phyloP scores from a whole-genome alignment of 2,797 vertebrate species.

The Mionectes olivaceus region DNA sequence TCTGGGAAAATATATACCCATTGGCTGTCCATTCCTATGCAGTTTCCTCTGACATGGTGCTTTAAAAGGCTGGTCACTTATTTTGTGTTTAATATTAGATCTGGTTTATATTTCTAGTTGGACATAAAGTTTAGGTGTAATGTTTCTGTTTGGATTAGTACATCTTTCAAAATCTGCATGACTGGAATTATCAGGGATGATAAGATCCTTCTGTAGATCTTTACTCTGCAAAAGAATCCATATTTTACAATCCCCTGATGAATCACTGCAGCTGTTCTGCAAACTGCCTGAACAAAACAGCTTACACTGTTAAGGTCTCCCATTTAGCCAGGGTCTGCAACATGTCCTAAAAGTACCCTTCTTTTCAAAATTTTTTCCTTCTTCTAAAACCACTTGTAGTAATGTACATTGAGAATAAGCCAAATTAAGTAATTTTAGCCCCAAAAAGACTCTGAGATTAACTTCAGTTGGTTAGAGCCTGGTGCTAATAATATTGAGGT shows the following conservation, averaged over 20 bases:
- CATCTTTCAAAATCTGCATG: not conserved
- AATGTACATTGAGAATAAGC: not conserved
- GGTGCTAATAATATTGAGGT: not conserved
- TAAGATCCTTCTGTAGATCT: not conserved
- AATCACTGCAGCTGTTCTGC: not conserved
- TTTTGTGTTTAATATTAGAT: not conserved
- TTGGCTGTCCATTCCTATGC: not conserved
- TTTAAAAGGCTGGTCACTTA: not conserved
- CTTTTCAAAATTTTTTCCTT: not conserved
- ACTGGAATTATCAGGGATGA: not conserved
- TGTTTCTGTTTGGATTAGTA: not conserved
- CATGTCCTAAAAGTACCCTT: not conserved
- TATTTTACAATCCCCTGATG: not conserved
- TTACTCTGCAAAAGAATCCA: not conserved
- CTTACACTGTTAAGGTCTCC: not conserved
- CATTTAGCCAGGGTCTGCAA: not conserved
- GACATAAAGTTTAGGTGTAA: not conserved
- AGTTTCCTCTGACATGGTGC: not conserved
- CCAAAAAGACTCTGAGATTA: not conserved
- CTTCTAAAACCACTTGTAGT: not conserved
- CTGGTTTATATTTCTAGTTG: not conserved
- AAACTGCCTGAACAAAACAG: not conserved
- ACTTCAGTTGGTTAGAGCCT: not conserved
- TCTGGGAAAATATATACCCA: not conserved
- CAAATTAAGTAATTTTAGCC: not conserved